phyloP scores from a whole-genome alignment of 1,140 invertebrate species.

The Cryptotermes secundus region DNA sequence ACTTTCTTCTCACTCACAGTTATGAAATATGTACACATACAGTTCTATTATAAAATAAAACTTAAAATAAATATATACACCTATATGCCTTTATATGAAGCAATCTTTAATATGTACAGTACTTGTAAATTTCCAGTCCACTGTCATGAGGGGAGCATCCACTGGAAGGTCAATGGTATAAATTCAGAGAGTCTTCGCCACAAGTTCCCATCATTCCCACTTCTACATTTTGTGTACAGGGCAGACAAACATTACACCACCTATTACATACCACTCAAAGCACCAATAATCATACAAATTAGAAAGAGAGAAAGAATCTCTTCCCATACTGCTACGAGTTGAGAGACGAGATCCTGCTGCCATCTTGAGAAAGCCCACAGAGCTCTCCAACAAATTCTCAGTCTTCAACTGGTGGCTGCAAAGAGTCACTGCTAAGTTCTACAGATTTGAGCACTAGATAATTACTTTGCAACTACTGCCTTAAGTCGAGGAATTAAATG shows the following conservation, averaged over 20 bases:
- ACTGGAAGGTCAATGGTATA: not conserved
- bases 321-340: not conserved
- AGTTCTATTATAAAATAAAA: not conserved
- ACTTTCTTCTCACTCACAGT: not conserved
- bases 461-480: not conserved
- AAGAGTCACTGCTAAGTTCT: not conserved
- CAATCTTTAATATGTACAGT: not conserved
- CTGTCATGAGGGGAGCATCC: not conserved
- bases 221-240: no score
- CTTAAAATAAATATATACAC: not conserved
- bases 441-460: not conserved
- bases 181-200: not conserved
- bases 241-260: no score
- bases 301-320: not conserved
- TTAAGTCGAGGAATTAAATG: not conserved
- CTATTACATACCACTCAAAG: no score
- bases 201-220: not conserved
- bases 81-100: not conserved
- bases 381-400: not conserved
- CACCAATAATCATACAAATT: not conserved
- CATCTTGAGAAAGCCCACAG: not conserved
- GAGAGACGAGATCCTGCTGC: constrained; percentile 13
- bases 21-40: not conserved
- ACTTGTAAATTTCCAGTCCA: not conserved
- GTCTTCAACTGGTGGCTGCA: not conserved